Conservation (phyloP, 1,140 invertebrate species). For the Orchestia grillus region DNA sequence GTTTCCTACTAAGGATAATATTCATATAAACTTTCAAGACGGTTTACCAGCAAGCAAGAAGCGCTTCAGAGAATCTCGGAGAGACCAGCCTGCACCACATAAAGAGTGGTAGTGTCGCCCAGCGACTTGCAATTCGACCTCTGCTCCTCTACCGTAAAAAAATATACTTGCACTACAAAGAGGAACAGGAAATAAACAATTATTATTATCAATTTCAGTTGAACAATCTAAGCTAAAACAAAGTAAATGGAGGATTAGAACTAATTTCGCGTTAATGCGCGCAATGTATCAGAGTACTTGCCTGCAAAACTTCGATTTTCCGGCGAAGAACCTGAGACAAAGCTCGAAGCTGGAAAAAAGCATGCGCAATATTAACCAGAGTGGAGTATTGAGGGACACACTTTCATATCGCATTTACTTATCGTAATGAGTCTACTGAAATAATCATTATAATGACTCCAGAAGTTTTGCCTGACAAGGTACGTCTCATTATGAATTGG, state of each 20-base stretch:
- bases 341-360: slow-evolving; percentile 77
- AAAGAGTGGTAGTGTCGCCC: no score
- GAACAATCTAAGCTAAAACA: background rate
- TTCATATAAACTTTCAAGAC: no score
- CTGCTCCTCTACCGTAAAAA: no score
- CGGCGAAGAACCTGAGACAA: slow-evolving; percentile 71
- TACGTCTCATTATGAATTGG: background rate
- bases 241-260: background rate
- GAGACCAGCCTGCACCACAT: no score
- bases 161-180: no score
- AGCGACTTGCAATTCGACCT: no score
- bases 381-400: background rate
- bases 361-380: background rate
- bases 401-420: no score
- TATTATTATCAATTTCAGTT: background rate
- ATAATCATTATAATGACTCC: background rate
- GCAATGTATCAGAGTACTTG: slow-evolving; percentile 6
- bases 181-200: no score
- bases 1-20: no score
- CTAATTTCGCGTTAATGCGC: background rate
- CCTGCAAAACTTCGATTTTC: slow-evolving; percentile 65
- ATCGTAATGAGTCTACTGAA: background rate
- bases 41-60: no score
- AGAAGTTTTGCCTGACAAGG: background rate
- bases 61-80: no score